phyloP scores from a whole-genome alignment of 2,888 invertebrate genomes.

The Pristionchus entomophagus region DNA sequence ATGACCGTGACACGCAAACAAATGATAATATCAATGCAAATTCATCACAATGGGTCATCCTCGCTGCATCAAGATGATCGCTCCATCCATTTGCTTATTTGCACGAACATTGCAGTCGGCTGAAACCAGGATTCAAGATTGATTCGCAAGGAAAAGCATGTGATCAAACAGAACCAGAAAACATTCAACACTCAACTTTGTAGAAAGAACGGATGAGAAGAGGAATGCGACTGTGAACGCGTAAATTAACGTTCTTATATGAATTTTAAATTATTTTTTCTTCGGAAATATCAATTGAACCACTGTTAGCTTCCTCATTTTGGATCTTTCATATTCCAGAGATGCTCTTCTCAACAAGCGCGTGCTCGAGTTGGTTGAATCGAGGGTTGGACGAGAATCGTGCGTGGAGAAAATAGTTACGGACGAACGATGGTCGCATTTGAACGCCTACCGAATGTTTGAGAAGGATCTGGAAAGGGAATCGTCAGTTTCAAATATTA shows the following conservation, averaged over 20 bases:
- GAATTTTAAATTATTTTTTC: not conserved
- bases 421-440: not conserved
- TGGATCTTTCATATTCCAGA: not conserved
- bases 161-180: no score
- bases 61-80: no score
- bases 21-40: no score
- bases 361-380: not conserved
- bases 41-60: no score
- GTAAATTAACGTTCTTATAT: not conserved
- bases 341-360: not conserved
- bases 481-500: not conserved
- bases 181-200: no score
- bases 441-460: not conserved
- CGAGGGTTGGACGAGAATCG: not conserved
- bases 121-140: no score
- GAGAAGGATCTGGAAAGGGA: not conserved
- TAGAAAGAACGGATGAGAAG: no score
- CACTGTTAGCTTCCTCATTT: not conserved
- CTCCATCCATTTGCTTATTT: no score
- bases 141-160: no score
- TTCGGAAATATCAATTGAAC: no score
- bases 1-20: no score
- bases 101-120: no score
- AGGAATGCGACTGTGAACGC: slow-evolving; percentile 1
- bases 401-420: not conserved